These are phyloP conservation scores for Nylanderia fulva DNA, from an alignment of 1,140 invertebrate species.

Conservation along the genomic window DNA sequence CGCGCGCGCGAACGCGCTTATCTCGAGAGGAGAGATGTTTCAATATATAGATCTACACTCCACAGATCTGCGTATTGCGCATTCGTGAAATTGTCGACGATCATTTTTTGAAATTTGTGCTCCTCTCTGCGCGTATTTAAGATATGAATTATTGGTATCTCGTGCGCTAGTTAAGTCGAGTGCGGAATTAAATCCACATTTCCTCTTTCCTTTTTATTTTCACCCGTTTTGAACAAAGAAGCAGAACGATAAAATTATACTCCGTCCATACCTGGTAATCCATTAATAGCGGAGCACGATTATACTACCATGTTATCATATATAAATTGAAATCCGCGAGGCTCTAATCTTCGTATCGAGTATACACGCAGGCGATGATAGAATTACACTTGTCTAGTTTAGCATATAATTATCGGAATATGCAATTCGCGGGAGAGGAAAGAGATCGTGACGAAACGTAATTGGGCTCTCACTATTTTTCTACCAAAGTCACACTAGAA, in stretches of 20 bases:
- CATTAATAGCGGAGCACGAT: neutral
- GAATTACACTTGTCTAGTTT: conserved; percentile 38
- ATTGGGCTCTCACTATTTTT: conserved; percentile 16
- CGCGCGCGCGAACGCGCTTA: conserved; percentile 57
- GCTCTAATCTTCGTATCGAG: conserved; percentile 7
- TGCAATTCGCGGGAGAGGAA: conserved; percentile 25
- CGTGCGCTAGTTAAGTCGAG: neutral
- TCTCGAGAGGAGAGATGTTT: conserved; percentile 30
- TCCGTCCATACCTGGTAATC: neutral
- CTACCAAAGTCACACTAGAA: conserved; percentile 23
- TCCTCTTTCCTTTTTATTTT: neutral
- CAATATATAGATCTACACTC: neutral
- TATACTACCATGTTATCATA: neutral
- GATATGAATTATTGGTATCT: neutral
- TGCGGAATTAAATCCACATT: neutral
- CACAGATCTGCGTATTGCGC: conserved; percentile 24
- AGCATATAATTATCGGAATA: conserved; percentile 34
- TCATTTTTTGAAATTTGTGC: neutral
- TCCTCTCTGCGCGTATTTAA: neutral
- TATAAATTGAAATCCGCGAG: neutral
- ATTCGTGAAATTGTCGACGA: neutral
- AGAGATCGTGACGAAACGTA: conserved; percentile 49
- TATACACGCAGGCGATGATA: conserved; percentile 12
- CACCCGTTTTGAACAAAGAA: neutral
- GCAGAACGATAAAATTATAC: conserved; percentile 3